These are phyloP conservation scores for Melanaphis sacchari DNA, from an alignment of 1,140 invertebrate genomes.

Conservation along the genomic window DNA sequence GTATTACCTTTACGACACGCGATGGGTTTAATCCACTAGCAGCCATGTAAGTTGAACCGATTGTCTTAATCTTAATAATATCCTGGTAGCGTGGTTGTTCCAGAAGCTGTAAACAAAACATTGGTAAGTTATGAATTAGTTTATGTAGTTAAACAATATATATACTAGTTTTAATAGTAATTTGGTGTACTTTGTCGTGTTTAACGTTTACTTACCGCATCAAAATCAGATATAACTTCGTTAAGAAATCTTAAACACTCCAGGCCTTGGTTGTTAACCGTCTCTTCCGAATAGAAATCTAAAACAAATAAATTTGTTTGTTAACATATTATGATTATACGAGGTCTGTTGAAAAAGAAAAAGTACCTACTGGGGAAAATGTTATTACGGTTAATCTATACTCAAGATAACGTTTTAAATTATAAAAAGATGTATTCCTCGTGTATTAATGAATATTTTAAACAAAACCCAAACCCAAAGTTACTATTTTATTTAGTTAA, in stretches of 20 bases:
- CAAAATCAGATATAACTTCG: slow-evolving; percentile 98
- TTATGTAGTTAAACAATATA: not conserved
- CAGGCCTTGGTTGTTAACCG: slow-evolving; percentile 94
- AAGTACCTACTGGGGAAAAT: too few relatives aligned
- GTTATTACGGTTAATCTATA: too few relatives aligned
- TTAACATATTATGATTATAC: not conserved
- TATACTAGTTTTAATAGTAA: not conserved
- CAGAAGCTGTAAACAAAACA: slow-evolving; percentile 73
- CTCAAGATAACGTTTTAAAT: too few relatives aligned
- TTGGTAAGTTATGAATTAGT: not conserved
- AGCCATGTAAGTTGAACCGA: slow-evolving; percentile 97
- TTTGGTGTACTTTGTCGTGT: not conserved
- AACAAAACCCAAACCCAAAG: too few relatives aligned
- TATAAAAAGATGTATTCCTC: too few relatives aligned
- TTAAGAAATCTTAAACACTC: slow-evolving; percentile 95
- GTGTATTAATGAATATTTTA: too few relatives aligned
- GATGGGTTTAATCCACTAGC: slow-evolving; percentile 87
- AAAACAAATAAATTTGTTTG: slow-evolving; percentile 62
- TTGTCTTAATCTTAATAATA: slow-evolving; percentile 98
- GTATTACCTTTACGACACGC: slow-evolving; percentile 71
- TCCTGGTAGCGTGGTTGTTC: slow-evolving; percentile 84
- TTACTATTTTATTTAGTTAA: too few relatives aligned
- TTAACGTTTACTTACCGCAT: slow-evolving; percentile 76
- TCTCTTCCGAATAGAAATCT: slow-evolving; percentile 95
- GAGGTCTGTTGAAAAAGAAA: too few relatives aligned